Conservation (phyloP, 37 sponge, comb jelly and placozoan genomes). For the Eunapius fragilis region DNA sequence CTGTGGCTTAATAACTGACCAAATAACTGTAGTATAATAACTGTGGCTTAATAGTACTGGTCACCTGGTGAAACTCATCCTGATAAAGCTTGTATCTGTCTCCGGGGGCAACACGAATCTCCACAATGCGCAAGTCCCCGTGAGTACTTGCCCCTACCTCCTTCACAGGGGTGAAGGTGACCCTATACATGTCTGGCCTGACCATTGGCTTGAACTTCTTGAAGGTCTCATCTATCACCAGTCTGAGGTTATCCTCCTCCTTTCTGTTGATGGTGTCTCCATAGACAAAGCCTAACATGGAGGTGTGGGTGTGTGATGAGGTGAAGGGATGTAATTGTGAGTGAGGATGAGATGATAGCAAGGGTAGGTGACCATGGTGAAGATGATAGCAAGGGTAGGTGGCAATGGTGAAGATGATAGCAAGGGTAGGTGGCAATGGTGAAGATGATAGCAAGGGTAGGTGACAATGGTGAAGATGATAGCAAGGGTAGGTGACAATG, state of each 20-base stretch:
- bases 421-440: too few species aligned
- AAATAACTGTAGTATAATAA: background rate
- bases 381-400: too few species aligned
- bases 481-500: too few species aligned
- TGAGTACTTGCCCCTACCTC: background rate
- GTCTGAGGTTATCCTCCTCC: constrained; percentile 41
- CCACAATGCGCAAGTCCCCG: constrained; percentile 7
- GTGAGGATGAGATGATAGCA: too few species aligned
- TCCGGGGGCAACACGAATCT: constrained; percentile 49
- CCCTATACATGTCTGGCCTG: constrained; percentile 10
- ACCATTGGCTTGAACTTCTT: constrained; percentile 50
- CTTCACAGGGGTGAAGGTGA: constrained; percentile 29
- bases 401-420: too few species aligned
- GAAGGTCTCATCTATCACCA: constrained; percentile 23
- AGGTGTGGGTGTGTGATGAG: too few species aligned
- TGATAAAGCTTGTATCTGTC: constrained; percentile 46
- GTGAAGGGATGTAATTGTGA: too few species aligned
- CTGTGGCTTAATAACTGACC: too few species aligned
- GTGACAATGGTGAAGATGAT: too few species aligned
- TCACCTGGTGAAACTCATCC: constrained; percentile 47
- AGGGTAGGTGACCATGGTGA: too few species aligned
- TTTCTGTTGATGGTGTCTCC: constrained; percentile 28
- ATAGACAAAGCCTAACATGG: background rate
- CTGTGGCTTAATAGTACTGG: background rate
- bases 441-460: too few species aligned